Evolutionary conservation across 30 jellyfish, hydroid and myxozoan genomes (phyloP).

Genomic region (Hydractinia echinata): DNA sequence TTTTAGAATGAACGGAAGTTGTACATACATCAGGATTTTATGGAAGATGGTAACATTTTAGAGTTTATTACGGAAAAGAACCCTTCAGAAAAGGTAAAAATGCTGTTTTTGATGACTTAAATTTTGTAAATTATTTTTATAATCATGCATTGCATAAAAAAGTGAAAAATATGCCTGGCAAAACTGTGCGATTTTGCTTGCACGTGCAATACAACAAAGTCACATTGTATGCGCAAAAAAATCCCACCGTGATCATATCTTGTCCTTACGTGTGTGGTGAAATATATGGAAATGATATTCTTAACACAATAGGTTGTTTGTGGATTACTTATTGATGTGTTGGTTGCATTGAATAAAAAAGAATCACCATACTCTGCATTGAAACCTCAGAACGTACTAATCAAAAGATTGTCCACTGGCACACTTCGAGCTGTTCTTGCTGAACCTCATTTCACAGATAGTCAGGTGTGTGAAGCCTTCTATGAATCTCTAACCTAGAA

Average conservation of each 20-base stretch:
- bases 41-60: constrained; percentile 10
- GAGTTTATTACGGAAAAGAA: neutral
- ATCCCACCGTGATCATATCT: too few species aligned
- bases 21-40: neutral
- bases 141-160: too few species aligned
- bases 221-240: too few species aligned
- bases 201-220: too few species aligned
- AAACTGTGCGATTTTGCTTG: too few species aligned
- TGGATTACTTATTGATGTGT: neutral
- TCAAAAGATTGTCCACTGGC: neutral
- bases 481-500: too few species aligned
- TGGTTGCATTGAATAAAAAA: neutral
- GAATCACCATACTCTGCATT: neutral
- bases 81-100: neutral
- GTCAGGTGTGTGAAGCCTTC: neutral
- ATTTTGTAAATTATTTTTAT: too few species aligned
- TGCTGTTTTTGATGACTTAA: too few species aligned
- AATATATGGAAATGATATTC: too few species aligned
- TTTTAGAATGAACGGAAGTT: neutral
- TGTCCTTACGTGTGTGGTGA: too few species aligned
- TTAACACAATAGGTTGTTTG: too few species aligned
- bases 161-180: too few species aligned
- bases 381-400: neutral
- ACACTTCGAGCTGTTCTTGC: neutral
- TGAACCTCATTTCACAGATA: neutral